Evolutionary conservation across 2,113 vertebrate genomes (phyloP).

Genomic region (Nesospiza acunhae): DNA sequence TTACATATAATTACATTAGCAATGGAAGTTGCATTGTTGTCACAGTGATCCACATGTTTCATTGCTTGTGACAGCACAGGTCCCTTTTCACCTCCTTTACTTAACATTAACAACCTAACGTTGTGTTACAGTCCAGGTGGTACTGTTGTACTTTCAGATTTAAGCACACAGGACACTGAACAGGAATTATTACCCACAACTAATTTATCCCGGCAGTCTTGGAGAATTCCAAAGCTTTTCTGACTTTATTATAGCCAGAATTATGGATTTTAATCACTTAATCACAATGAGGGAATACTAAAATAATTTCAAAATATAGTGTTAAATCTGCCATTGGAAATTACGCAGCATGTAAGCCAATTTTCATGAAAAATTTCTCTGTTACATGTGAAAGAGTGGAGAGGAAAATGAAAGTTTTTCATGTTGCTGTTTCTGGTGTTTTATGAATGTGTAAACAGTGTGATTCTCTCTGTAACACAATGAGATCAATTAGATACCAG

Average conservation of each 20-base stretch:
- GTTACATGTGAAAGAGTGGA: neutral
- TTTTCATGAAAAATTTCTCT: neutral
- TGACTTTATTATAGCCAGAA: neutral
- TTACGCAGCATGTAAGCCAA: neutral
- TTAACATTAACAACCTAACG: neutral
- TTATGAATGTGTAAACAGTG: neutral
- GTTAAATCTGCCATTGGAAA: neutral
- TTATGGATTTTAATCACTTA: neutral
- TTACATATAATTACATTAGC: neutral
- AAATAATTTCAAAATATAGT: neutral
- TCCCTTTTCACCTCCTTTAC: neutral
- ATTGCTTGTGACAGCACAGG: neutral
- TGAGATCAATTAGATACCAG: neutral
- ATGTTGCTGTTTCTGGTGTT: neutral
- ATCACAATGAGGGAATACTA: neutral
- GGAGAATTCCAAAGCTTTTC: neutral
- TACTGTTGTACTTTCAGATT: neutral
- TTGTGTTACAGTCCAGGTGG: conserved; percentile 16
- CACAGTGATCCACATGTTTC: neutral
- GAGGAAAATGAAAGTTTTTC: neutral
- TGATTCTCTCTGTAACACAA: neutral
- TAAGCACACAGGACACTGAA: neutral
- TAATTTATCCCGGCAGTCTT: neutral
- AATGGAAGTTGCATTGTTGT: neutral
- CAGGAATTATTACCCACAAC: neutral